Conservation (phyloP, 2,888 invertebrate species). For the Melanostoma scalare region DNA sequence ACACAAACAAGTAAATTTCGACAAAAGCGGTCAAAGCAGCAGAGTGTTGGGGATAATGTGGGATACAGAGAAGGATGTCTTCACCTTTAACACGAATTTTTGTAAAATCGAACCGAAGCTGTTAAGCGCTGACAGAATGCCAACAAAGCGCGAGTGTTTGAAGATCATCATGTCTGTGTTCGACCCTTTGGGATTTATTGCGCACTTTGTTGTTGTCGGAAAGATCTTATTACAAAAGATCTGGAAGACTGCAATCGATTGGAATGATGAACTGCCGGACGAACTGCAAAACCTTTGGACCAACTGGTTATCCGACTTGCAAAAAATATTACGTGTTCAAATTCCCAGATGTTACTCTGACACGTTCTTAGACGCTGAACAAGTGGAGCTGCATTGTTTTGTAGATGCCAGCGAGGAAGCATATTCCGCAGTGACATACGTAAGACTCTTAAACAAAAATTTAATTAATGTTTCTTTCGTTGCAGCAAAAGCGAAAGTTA, state of each 20-base stretch:
- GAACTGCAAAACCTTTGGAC: slow-evolving; percentile 46
- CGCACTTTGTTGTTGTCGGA: slow-evolving; percentile 54
- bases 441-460: no score
- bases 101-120: neutral
- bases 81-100: slow-evolving; percentile 1
- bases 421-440: no score
- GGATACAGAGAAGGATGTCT: slow-evolving; percentile 2
- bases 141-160: neutral
- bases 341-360: neutral
- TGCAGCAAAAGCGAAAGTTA: slow-evolving; percentile 65
- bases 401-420: no score
- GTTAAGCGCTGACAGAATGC: neutral
- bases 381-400: neutral
- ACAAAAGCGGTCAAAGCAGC: neutral
- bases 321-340: no score
- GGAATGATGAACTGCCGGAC: slow-evolving; percentile 41
- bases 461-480: slow-evolving; percentile 25
- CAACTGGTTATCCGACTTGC: no score
- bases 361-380: neutral
- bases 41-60: slow-evolving; percentile 1
- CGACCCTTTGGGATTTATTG: slow-evolving; percentile 12
- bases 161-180: neutral
- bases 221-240: slow-evolving; percentile 68
- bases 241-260: slow-evolving; percentile 35
- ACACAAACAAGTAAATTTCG: neutral